phyloP scores from a whole-genome alignment of 2,113 vertebrate genomes.

The Tachuris rubrigastra region DNA sequence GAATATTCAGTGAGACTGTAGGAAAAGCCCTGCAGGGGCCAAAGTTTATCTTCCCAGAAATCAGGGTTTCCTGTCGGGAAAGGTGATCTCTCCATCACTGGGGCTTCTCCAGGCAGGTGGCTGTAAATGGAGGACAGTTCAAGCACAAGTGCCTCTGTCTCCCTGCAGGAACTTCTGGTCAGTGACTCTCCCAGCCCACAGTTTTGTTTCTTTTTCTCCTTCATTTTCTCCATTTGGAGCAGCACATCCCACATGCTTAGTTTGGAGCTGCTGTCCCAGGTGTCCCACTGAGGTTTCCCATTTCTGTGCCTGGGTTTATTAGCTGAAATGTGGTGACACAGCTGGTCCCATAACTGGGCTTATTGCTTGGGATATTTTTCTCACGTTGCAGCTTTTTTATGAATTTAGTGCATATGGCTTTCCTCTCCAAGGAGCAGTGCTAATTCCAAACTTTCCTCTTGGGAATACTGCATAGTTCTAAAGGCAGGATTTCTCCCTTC shows the following conservation, averaged over 20 bases:
- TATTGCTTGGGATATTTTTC: not conserved
- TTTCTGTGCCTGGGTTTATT: constrained; percentile 7
- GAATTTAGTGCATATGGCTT: not conserved
- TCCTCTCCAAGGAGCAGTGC: constrained; percentile 21
- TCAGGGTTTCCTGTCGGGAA: not conserved
- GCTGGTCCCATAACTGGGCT: not conserved
- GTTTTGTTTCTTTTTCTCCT: not conserved
- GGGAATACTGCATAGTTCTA: not conserved
- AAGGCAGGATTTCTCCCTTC: not conserved
- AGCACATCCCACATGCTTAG: not conserved
- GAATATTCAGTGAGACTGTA: not conserved
- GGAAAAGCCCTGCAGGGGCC: not conserved
- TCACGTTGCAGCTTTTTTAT: constrained; percentile 2
- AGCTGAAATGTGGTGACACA: not conserved
- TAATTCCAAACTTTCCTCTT: constrained; percentile 12
- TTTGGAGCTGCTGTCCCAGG: constrained; percentile 1
- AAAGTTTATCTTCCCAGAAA: not conserved
- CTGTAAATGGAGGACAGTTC: not conserved
- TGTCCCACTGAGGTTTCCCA: not conserved
- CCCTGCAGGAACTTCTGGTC: not conserved
- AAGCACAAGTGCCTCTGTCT: not conserved
- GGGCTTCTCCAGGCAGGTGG: not conserved
- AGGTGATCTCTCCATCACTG: not conserved
- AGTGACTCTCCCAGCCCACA: not conserved
- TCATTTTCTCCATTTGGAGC: not conserved